Evolutionary conservation across 2,113 vertebrate species (phyloP).

Genomic region (Pleuronectes platessa): DNA sequence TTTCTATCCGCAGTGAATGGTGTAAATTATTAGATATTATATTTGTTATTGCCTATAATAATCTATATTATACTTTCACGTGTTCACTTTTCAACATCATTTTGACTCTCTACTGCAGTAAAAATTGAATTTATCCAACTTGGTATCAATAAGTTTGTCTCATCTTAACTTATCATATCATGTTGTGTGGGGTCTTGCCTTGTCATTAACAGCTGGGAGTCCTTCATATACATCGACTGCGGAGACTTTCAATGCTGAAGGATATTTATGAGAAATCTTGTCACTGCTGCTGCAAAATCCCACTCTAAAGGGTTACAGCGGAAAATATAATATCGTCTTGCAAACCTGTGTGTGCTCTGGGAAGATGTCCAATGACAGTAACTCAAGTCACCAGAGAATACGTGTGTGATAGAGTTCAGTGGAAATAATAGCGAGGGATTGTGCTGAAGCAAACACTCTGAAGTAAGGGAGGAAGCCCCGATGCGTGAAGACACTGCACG

Average conservation of each 20-base stretch:
- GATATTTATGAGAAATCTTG: background rate
- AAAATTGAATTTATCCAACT: too few relatives aligned
- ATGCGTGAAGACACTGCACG: conserved; percentile 18
- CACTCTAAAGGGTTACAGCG: background rate
- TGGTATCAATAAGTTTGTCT: background rate
- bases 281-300: background rate
- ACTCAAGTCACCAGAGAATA: conserved; percentile 44
- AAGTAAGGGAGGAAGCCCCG: conserved; percentile 22
- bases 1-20: too few relatives aligned
- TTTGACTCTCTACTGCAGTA: too few relatives aligned
- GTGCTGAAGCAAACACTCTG: conserved; percentile 62
- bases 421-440: conserved; percentile 1
- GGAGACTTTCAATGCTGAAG: background rate
- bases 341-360: conserved; percentile 11
- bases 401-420: background rate
- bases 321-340: background rate
- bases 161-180: background rate
- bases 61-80: too few relatives aligned
- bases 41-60: too few relatives aligned
- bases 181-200: too few relatives aligned
- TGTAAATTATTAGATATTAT: too few relatives aligned
- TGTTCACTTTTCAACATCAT: too few relatives aligned
- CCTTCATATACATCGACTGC: too few relatives aligned
- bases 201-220: too few relatives aligned
- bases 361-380: conserved; percentile 15